Conservation (phyloP, 2,113 vertebrate species). For the Scalopus aquaticus region DNA sequence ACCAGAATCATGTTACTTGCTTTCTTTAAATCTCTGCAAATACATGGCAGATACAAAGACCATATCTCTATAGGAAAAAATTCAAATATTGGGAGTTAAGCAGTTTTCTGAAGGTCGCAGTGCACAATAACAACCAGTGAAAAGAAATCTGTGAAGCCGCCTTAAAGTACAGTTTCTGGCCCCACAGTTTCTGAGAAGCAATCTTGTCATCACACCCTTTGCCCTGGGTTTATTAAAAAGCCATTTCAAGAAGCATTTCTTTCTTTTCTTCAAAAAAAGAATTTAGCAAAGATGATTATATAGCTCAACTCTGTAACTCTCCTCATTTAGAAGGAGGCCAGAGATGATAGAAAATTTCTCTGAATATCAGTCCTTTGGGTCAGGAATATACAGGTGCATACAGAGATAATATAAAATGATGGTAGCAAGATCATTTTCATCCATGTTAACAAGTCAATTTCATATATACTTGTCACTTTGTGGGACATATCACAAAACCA, state of each 20-base stretch:
- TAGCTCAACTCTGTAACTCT: background rate
- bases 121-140: background rate
- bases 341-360: background rate
- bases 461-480: background rate
- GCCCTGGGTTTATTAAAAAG: slow-evolving; percentile 50
- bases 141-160: slow-evolving; percentile 15
- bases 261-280: slow-evolving; percentile 10
- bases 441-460: background rate
- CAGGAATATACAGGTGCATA: background rate
- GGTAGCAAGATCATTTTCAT: background rate
- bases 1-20: background rate
- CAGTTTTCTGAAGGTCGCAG: background rate
- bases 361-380: slow-evolving; percentile 44
- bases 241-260: slow-evolving; percentile 54
- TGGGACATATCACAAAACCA: background rate
- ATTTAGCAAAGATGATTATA: slow-evolving; percentile 39
- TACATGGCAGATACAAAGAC: background rate
- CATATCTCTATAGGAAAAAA: background rate
- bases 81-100: background rate
- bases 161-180: slow-evolving; percentile 15
- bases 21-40: slow-evolving; percentile 32
- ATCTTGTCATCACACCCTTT: background rate
- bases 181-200: slow-evolving; percentile 49
- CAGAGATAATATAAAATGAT: slow-evolving; percentile 33
- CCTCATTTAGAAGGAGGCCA: slow-evolving; percentile 34